phyloP scores from a whole-genome alignment of 2,888 invertebrate species.

The Augochlorella aurata region DNA sequence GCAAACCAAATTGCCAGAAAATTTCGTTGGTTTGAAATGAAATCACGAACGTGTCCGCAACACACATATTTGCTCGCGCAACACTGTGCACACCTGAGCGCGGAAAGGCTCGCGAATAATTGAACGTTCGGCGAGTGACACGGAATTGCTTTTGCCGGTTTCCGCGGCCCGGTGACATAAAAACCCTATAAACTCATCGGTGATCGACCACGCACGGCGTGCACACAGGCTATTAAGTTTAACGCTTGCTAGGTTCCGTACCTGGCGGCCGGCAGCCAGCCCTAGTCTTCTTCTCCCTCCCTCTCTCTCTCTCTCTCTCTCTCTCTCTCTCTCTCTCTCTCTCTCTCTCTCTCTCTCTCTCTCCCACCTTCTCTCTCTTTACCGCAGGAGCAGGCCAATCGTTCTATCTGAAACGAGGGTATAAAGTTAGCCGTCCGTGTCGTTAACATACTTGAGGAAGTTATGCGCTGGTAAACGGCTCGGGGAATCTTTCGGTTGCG shows the following conservation, averaged over 20 bases:
- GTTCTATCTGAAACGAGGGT: constrained; percentile 54
- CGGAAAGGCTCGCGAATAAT: constrained; percentile 16
- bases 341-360: no score
- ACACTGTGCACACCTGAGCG: not conserved
- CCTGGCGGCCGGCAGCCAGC: constrained; percentile 7
- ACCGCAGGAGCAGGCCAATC: constrained; percentile 27
- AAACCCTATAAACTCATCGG: constrained; percentile 32
- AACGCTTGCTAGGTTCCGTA: constrained; percentile 22
- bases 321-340: no score
- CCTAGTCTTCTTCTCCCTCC: not conserved
- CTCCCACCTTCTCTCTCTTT: no score
- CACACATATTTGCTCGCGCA: not conserved
- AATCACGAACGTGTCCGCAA: not conserved
- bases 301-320: no score
- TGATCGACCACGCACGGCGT: constrained; percentile 13
- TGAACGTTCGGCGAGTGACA: constrained; percentile 6
- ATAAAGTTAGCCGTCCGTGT: constrained; percentile 32
- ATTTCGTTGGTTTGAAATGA: not conserved
- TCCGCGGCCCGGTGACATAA: constrained; percentile 22
- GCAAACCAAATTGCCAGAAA: not conserved
- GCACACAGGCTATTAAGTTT: constrained; percentile 33
- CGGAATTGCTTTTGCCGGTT: constrained; percentile 14
- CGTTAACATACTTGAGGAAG: constrained; percentile 39
- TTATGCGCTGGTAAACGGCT: constrained; percentile 36
- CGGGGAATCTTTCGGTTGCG: constrained; percentile 15